Evolutionary conservation across 2,797 vertebrate species (phyloP).

Genomic region (Poeciliopsis paucimaculata): DNA sequence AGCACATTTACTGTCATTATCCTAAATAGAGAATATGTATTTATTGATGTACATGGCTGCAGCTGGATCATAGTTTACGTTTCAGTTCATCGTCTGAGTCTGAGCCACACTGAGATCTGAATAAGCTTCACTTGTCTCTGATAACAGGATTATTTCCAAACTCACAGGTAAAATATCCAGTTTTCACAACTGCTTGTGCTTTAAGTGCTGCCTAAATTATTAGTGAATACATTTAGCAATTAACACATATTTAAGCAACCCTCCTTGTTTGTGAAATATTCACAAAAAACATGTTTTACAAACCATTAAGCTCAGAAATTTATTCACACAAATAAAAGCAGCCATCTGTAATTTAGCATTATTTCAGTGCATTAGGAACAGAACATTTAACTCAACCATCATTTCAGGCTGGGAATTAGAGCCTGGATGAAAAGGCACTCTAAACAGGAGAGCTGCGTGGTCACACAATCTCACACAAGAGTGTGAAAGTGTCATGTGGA

Average conservation of each 20-base stretch:
- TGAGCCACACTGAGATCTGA: conserved; percentile 20
- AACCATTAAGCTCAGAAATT: conserved; percentile 77
- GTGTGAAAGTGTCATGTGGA: conserved; percentile 66
- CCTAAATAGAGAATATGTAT: conserved; percentile 62
- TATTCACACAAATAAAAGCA: conserved; percentile 80
- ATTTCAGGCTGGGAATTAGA: conserved; percentile 75
- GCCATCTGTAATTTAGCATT: conserved; percentile 79
- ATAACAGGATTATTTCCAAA: conserved; percentile 51
- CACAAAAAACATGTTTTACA: conserved; percentile 77
- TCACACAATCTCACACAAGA: conserved; percentile 65
- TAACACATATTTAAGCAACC: conserved; percentile 62
- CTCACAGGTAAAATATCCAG: conserved; percentile 26
- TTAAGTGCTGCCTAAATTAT: conserved; percentile 65
- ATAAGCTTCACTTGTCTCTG: conserved; percentile 48
- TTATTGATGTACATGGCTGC: conserved; percentile 52
- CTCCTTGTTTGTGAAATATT: conserved; percentile 69
- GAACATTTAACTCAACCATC: conserved; percentile 77
- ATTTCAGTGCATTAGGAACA: conserved; percentile 80
- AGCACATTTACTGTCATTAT: conserved; percentile 69
- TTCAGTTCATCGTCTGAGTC: conserved; percentile 12
- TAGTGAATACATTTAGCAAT: conserved; percentile 63
- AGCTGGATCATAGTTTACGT: conserved; percentile 32
- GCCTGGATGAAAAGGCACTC: conserved; percentile 74
- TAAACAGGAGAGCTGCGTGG: conserved; percentile 67
- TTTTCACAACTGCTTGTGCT: conserved; percentile 35